phyloP scores from a whole-genome alignment of 1,140 invertebrate species.

The roundworm (Caenorhabditis elegans) region WBcel235 BX284604.4:9480501-9481000 shows the following conservation, averaged over 20 bases:
- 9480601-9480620: not conserved
- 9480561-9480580: not conserved
- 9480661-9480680: too few species aligned
- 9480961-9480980: not conserved
- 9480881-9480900: not conserved
- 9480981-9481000: not conserved
- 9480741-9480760: too few species aligned
- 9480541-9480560: not conserved
- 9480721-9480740: too few species aligned
- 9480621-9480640: not conserved
- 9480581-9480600: conserved; percentile 18
- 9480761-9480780: too few species aligned
- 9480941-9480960: not conserved
- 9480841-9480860: conserved; percentile 19
- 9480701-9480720: too few species aligned
- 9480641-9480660: too few species aligned
- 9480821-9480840: conserved; percentile 1
- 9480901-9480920: conserved; percentile 13
- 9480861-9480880: conserved; percentile 14
- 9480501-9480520: not conserved
- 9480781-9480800: not conserved
- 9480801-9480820: not conserved
- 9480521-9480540: not conserved
- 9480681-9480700: too few species aligned
- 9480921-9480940: not conserved